These are phyloP conservation scores for Eupeodes latifasciatus DNA, from an alignment of 2,888 invertebrate genomes.

Conservation along the genomic window DNA sequence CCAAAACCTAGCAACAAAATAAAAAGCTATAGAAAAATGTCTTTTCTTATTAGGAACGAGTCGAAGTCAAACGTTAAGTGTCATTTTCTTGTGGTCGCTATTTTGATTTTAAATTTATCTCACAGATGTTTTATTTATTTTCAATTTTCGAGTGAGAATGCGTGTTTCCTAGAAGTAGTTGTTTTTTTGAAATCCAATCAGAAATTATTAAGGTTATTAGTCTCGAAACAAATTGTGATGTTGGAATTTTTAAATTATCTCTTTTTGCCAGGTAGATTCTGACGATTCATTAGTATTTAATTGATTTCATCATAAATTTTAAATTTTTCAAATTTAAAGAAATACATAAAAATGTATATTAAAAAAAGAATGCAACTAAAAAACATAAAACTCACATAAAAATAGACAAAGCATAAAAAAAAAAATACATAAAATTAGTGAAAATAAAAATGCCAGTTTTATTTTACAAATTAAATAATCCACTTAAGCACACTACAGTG, in stretches of 20 bases:
- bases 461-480: slow-evolving; percentile 36
- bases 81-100: slow-evolving; percentile 21
- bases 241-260: slow-evolving; percentile 27
- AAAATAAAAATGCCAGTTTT: slow-evolving; percentile 30
- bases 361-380: background rate
- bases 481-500: slow-evolving; percentile 28
- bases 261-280: slow-evolving; percentile 45
- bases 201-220: slow-evolving; percentile 31
- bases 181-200: slow-evolving; percentile 46
- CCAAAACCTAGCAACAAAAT: slow-evolving; percentile 3
- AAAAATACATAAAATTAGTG: slow-evolving; percentile 13
- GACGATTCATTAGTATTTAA: slow-evolving; percentile 52
- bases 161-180: background rate
- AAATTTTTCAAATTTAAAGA: slow-evolving; percentile 12
- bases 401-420: slow-evolving; percentile 23
- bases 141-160: background rate
- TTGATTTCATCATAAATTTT: slow-evolving; percentile 53
- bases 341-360: background rate
- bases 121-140: slow-evolving; percentile 29
- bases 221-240: slow-evolving; percentile 42
- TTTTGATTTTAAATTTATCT: slow-evolving; percentile 41
- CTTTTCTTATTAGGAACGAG: background rate
- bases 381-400: background rate
- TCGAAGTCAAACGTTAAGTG: slow-evolving; percentile 17
- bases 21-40: background rate